Conservation (phyloP, 2,113 vertebrate species). For the Strigops habroptila region DNA sequence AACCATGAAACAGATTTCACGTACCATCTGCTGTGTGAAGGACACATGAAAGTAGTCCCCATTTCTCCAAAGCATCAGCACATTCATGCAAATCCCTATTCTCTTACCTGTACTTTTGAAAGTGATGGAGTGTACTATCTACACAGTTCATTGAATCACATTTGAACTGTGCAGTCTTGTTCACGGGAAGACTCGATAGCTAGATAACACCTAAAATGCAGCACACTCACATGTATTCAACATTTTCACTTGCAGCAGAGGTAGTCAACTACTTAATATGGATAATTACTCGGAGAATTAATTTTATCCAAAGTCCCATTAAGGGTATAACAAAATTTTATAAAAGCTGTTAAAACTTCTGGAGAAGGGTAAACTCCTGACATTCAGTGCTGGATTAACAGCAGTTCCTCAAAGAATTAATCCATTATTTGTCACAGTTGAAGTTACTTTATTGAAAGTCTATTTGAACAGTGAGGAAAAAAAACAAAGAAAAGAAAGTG, state of each 20-base stretch:
- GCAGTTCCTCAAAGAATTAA: slow-evolving; percentile 36
- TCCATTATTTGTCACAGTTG: slow-evolving; percentile 1
- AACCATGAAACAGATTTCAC: slow-evolving; percentile 56
- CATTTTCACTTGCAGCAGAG: neutral
- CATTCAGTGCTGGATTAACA: slow-evolving; percentile 10
- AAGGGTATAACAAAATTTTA: neutral
- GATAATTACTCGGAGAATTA: neutral
- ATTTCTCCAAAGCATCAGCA: slow-evolving; percentile 37
- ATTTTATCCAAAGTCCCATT: neutral
- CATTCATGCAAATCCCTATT: slow-evolving; percentile 22
- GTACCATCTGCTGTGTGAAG: slow-evolving; percentile 65
- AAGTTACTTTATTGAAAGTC: neutral
- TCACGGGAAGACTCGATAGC: neutral
- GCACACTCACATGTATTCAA: neutral
- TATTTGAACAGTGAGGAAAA: neutral
- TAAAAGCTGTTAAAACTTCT: slow-evolving; percentile 35
- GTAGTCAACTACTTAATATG: neutral
- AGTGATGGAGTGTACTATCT: slow-evolving; percentile 29
- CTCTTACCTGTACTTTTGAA: slow-evolving; percentile 29
- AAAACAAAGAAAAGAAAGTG: neutral
- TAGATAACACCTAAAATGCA: neutral
- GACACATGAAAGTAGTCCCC: slow-evolving; percentile 19
- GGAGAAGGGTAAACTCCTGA: slow-evolving; percentile 2
- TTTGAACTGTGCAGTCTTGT: neutral
- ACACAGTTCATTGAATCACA: neutral